phyloP scores from a whole-genome alignment of 2,113 vertebrate genomes.

The Falco punctatus region DNA sequence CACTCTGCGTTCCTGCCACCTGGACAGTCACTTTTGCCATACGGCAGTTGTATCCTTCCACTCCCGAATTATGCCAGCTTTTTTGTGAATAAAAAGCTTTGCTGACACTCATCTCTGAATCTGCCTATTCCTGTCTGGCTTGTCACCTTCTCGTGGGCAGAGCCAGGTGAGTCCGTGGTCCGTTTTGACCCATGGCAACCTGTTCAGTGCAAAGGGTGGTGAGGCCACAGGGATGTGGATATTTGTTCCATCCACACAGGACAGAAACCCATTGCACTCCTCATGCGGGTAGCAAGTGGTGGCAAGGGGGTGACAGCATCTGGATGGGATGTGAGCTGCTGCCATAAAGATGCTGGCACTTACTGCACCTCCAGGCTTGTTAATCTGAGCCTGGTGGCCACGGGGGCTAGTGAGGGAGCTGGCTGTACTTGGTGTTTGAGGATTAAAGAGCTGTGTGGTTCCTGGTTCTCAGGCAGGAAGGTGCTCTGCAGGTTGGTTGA shows the following conservation, averaged over 20 bases:
- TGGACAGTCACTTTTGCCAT: accelerated
- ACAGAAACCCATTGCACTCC: not conserved
- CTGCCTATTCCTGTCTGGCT: not conserved
- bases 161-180: not conserved
- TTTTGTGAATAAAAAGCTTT: slow-evolving; percentile 15
- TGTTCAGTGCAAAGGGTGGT: not conserved
- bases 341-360: accelerated
- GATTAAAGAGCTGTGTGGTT: not conserved
- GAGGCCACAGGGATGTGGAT: not conserved
- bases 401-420: not conserved
- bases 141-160: not conserved
- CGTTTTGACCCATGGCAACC: accelerated
- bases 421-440: accelerated
- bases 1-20: not conserved
- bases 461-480: not conserved
- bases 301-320: not conserved
- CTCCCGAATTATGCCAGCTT: not conserved
- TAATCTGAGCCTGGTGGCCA: not conserved
- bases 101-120: not conserved
- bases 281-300: accelerated
- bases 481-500: not conserved
- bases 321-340: not conserved
- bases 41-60: not conserved
- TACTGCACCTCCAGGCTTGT: not conserved
- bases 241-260: not conserved